Base-by-base conservation (phyloP, 2,888 invertebrate genomes). In the Plemyria rubiginata region DNA sequence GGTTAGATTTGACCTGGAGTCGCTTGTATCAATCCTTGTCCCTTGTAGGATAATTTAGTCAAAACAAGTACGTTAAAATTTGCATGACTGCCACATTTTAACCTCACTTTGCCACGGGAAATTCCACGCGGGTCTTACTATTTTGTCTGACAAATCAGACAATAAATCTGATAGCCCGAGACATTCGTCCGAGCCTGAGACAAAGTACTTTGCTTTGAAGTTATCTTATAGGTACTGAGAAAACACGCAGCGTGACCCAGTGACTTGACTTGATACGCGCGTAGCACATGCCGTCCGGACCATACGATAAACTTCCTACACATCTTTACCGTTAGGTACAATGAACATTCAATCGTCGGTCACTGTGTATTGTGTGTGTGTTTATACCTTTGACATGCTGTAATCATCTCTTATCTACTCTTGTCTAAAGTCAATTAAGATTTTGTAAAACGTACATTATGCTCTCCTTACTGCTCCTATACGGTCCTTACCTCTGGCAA, bases 401-500 rank as follows among this genome's bases (percentile, higher is more conserved):
- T 32, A 6, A 8, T 32, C 32, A 22, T 22, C 22, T 22, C 22
- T 22, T 22, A 22, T 22, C 22, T 22, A 22, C 22, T 22, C 22
- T 22, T 22, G 22, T 22, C 22, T 22, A 1, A 22, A 22, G 22
- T 22, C n/a, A n/a, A n/a, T n/a, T 22, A 22, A 22, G 22, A 22
- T 32, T 32, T 32, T 32, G 8, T 32, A 4, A 32, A 32, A 4
- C 32, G 32, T 3, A 32, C 22, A 22, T 22, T 22, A 22, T 22
- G 22, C 22, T 22, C 22, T 3, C 22, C 3, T 22, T 22, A 22
- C 22, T 22, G 22, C 22, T 22, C 22, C 22, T 22, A 11, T 36
- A 5, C 70, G 78, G 4, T 43, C 16, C 16, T 84, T 78, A 94
- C 94, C 78, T 82, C 78, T 9, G 93, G 79, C 53, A 94, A 77